Evolutionary conservation across 2,888 invertebrate genomes (phyloP).

Genomic region (Vanessa cardui): DNA sequence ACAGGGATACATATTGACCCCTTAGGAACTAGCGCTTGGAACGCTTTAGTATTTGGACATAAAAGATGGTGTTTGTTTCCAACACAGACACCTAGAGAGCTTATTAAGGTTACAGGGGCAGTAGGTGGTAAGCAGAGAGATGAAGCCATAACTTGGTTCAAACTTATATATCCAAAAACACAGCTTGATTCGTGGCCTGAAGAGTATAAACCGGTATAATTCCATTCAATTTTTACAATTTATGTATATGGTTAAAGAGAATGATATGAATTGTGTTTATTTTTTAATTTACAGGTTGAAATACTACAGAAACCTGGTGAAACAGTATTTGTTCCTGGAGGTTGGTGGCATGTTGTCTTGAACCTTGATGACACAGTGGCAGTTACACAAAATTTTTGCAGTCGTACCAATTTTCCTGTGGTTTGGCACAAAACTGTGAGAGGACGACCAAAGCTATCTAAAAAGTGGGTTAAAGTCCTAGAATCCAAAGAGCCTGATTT

Average conservation of each 20-base stretch:
- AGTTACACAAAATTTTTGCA: conserved; percentile 99
- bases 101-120: conserved; percentile 95
- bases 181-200: conserved; percentile 94
- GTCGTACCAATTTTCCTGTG: conserved; percentile 96
- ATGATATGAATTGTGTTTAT: not conserved
- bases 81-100: conserved; percentile 96
- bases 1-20: conserved; percentile 99
- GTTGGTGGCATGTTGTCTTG: conserved; percentile 99
- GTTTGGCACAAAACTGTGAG: conserved; percentile 99
- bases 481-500: conserved; percentile 89
- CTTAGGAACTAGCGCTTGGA: conserved; percentile 99
- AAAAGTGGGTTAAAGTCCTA: conserved; percentile 92
- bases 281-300: conserved; percentile 86
- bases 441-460: conserved; percentile 97
- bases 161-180: conserved; percentile 96
- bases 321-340: conserved; percentile 98
- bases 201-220: conserved; percentile 90
- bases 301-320: conserved; percentile 97
- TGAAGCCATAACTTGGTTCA: conserved; percentile 99
- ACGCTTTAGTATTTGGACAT: conserved; percentile 96
- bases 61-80: conserved; percentile 99
- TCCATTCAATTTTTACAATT: no score
- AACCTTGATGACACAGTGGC: conserved; percentile 98
- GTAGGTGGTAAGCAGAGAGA: conserved; percentile 99
- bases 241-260: no score